A percentile compares a stretch with the other conserved stretches of the same genome.
Evolutionary conservation across 30 jellyfish, hydroid and myxozoan species (phyloP).

Genomic region (Rhopilema esculentum): DNA sequence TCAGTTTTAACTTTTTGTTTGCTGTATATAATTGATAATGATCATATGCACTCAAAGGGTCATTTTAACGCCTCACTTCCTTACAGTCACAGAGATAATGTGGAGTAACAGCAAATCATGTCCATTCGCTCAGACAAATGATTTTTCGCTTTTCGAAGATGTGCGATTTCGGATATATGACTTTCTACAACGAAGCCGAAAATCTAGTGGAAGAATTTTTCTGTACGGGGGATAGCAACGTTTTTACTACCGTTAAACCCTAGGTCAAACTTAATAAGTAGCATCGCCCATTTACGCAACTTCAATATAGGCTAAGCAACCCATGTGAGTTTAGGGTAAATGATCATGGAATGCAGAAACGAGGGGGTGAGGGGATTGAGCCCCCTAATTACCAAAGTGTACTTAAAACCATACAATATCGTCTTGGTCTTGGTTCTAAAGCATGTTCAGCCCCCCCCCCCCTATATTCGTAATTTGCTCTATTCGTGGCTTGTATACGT

Average conservation of each 20-base stretch:
- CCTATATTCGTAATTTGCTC: too few relatives aligned
- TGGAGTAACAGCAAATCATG: conserved; percentile 53
- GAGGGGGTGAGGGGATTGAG: too few relatives aligned
- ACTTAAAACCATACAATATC: too few relatives aligned
- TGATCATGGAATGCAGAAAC: too few relatives aligned
- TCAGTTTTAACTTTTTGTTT: conserved; percentile 21
- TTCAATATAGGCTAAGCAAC: too few relatives aligned
- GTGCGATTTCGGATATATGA: conserved; percentile 12
- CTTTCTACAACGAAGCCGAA: conserved; percentile 10
- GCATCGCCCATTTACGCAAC: too few relatives aligned
- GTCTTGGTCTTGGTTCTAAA: too few relatives aligned
- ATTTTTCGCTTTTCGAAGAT: conserved; percentile 15
- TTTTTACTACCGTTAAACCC: not conserved
- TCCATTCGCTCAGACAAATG: conserved; percentile 32
- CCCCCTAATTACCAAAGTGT: too few relatives aligned
- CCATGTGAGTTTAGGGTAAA: too few relatives aligned
- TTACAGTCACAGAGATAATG: conserved; percentile 30
- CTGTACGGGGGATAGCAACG: not conserved
- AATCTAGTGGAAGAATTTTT: not conserved
- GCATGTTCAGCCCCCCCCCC: too few relatives aligned
- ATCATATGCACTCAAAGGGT: conserved; percentile 27
- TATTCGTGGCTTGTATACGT: too few relatives aligned
- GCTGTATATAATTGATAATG: conserved; percentile 24
- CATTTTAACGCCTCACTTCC: conserved; percentile 63
- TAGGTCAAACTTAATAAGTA: not conserved